Evolutionary conservation across 1,140 invertebrate species (phyloP), one percentile per base, ranked within the genome.

Genomic region (fruit fly (Drosophila melanogaster)): DNA sequence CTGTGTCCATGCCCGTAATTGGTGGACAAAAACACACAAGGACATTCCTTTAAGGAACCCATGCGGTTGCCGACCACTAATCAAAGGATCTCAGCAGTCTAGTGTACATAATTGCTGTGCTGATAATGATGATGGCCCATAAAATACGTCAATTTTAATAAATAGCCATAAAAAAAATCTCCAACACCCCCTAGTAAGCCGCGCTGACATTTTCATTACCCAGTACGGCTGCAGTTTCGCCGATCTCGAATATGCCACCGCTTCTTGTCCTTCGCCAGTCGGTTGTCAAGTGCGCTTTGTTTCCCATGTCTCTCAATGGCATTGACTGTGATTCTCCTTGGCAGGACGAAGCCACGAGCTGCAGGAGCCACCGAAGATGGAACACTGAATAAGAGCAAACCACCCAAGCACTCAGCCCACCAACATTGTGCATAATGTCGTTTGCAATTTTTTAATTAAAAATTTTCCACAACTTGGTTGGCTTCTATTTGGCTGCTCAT

Each of bases 401-500:
- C n/a, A n/a, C 12, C 12, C 24, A 33, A 30, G 19, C n/a, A n/a
- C 38, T 26, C 61, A 35, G 7, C n/a, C 54, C 53, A 49, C 40
- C 22, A 26, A n/a, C 77, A 53, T 55, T 80, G 55, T 64, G 73
- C 79, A 81, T 81, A 81, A 81, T 71, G 78, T 60, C 46, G 60
- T 71, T 71, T 55, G 78, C 81, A 81, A 87, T 86, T 87, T 87
- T 87, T 81, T 86, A 86, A 87, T 86, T 86, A 79, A 87, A 85
- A 86, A 78, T 87, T 60, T 78, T 81, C 65, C 76, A 69, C 83
- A 81, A 65, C 74, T 77, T 64, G 66, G 44, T 70, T 81, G 66
- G 66, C 56, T 81, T 77, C 65, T 77, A 75, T 81, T 75, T 57
- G 70, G 46, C 44, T 80, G 70, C 78, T 87, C 79, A 87, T 87